These are phyloP conservation scores for Theristicus caerulescens DNA, from an alignment of 2,113 vertebrate species.

Conservation along the genomic window DNA sequence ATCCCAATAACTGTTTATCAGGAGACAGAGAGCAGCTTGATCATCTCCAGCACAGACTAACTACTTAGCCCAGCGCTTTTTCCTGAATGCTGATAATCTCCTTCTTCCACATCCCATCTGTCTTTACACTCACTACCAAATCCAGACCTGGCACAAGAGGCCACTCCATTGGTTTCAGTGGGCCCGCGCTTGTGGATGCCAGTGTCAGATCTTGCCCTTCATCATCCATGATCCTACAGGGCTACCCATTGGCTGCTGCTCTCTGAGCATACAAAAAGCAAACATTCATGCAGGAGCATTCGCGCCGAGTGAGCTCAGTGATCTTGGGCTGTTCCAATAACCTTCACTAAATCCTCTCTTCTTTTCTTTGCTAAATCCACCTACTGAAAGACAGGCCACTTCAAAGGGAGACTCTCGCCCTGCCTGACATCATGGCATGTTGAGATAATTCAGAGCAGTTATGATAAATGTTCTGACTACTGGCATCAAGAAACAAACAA, in stretches of 20 bases:
- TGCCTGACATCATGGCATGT: not conserved
- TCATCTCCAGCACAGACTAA: not conserved
- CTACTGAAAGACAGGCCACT: not conserved
- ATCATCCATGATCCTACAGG: not conserved
- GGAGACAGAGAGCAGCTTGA: not conserved
- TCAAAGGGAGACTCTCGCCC: not conserved
- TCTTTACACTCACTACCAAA: not conserved
- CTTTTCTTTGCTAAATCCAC: not conserved
- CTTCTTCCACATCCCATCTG: not conserved
- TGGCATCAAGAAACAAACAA: slow-evolving; percentile 32
- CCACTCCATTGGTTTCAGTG: not conserved
- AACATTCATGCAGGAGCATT: not conserved
- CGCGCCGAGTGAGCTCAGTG: not conserved
- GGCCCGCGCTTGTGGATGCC: accelerated
- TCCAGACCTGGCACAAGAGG: not conserved
- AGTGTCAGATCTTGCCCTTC: not conserved
- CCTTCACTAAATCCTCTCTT: not conserved
- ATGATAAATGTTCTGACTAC: slow-evolving; percentile 25
- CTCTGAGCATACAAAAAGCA: not conserved
- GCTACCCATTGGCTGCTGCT: not conserved
- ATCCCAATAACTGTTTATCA: not conserved
- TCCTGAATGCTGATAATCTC: not conserved
- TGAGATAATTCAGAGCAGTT: slow-evolving; percentile 38
- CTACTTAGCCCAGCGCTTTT: not conserved
- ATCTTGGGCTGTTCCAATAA: not conserved